phyloP scores from a whole-genome alignment of 2,797 vertebrate genomes.

The Zenarchopterus dispar region DNA sequence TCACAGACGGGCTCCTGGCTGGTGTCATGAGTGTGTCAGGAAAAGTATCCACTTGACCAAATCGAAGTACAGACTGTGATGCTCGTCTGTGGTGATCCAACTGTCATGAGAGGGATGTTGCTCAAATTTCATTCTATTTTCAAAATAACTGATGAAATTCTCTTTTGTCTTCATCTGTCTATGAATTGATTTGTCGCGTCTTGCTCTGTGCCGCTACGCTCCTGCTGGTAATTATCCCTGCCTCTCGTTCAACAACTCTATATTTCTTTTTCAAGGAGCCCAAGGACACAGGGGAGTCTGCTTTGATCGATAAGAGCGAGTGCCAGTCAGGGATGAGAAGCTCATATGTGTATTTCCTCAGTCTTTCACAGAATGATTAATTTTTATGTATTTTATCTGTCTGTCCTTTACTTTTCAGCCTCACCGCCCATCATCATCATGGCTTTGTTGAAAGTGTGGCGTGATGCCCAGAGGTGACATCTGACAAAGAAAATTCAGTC shows the following conservation, averaged over 20 bases:
- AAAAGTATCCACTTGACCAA: no score
- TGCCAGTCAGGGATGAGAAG: neutral
- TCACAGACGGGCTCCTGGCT: no score
- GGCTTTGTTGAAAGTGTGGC: neutral
- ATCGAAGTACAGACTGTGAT: no score
- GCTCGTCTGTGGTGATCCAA: no score
- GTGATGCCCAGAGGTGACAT: neutral
- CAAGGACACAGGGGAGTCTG: slow-evolving; percentile 16
- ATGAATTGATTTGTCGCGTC: slow-evolving; percentile 18
- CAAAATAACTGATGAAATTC: neutral
- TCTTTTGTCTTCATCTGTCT: slow-evolving; percentile 13
- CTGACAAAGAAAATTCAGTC: slow-evolving; percentile 7
- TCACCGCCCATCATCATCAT: neutral
- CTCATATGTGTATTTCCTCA: neutral
- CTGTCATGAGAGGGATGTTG: no score
- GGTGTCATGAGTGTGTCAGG: no score
- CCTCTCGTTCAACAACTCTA: slow-evolving; percentile 17
- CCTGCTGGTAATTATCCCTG: slow-evolving; percentile 28
- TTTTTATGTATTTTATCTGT: neutral
- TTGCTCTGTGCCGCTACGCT: neutral
- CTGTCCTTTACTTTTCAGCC: neutral
- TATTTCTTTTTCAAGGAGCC: slow-evolving; percentile 24
- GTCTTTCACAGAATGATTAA: slow-evolving; percentile 2
- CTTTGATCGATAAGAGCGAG: slow-evolving; percentile 34
- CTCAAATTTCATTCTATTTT: no score